Evolutionary conservation across 2,888 invertebrate genomes (phyloP).

Genomic region (Shargacucullia verbasci): DNA sequence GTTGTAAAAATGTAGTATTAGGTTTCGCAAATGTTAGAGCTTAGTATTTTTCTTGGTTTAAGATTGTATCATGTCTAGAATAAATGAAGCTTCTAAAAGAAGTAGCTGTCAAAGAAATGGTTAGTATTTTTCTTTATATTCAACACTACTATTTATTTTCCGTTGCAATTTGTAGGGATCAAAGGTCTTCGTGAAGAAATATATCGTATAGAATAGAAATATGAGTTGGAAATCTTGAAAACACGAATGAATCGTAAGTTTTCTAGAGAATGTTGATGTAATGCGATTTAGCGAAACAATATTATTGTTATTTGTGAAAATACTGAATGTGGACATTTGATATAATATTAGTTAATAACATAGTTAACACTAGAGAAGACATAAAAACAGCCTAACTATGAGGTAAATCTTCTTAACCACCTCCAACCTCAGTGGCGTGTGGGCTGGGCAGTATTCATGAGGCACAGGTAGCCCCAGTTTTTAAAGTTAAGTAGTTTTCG

Average conservation of each 20-base stretch:
- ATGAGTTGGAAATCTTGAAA: slow-evolving; percentile 11
- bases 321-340: too few relatives aligned
- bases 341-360: too few relatives aligned
- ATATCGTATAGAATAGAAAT: slow-evolving; percentile 19
- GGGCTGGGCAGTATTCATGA: slow-evolving; percentile 61
- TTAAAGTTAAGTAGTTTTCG: slow-evolving; percentile 72
- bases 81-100: slow-evolving; percentile 21
- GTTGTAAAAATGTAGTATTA: slow-evolving; percentile 32
- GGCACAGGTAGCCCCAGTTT: slow-evolving; percentile 74
- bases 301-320: too few relatives aligned
- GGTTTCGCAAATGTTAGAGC: slow-evolving; percentile 20
- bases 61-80: slow-evolving; percentile 10
- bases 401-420: slow-evolving; percentile 5
- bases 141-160: slow-evolving; percentile 31
- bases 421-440: slow-evolving; percentile 39
- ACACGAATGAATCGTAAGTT: not conserved
- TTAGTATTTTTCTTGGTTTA: slow-evolving; percentile 19
- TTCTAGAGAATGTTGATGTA: too few relatives aligned
- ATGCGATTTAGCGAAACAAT: too few relatives aligned
- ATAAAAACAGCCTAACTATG: not conserved
- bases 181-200: slow-evolving; percentile 23
- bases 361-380: too few relatives aligned
- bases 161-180: slow-evolving; percentile 30
- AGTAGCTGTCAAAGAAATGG: slow-evolving; percentile 13
- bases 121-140: slow-evolving; percentile 22